phyloP scores from a whole-genome alignment of 2,113 vertebrate genomes.

The Carassius gibelio region DNA sequence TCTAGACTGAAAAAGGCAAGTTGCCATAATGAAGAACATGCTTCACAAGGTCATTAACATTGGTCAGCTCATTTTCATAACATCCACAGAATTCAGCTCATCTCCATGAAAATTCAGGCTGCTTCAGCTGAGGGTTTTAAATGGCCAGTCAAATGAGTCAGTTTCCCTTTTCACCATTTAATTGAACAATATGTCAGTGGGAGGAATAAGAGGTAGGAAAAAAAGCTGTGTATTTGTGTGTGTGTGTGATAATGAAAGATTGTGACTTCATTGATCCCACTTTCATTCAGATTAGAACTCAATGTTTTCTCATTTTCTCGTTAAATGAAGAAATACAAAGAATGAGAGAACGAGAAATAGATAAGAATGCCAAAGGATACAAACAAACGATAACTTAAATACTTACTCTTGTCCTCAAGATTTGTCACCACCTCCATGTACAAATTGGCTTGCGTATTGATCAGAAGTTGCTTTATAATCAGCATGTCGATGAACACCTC shows the following conservation, averaged over 20 bases:
- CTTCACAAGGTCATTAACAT: conserved; percentile 24
- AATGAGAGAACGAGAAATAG: conserved; percentile 49
- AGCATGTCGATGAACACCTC: conserved; percentile 63
- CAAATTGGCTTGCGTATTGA: conserved; percentile 70
- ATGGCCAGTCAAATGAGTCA: conserved; percentile 22
- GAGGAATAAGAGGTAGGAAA: background rate
- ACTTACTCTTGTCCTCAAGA: conserved; percentile 39
- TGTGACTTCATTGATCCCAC: conserved; percentile 66
- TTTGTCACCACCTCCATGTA: conserved; percentile 69
- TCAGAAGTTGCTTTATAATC: conserved; percentile 66
- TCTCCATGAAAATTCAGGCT: conserved; percentile 38
- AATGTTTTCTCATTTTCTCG: conserved; percentile 63
- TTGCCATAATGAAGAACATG: conserved; percentile 1
- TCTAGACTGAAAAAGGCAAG: no score
- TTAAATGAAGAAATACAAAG: conserved; percentile 49
- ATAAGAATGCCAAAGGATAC: background rate
- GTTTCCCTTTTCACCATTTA: conserved; percentile 20
- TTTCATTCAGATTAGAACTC: conserved; percentile 68
- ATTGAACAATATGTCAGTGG: conserved; percentile 21
- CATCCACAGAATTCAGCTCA: conserved; percentile 39
- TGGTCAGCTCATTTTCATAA: conserved; percentile 49
- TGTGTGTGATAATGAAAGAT: conserved; percentile 50
- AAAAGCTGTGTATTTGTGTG: conserved; percentile 8
- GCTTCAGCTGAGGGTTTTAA: background rate
- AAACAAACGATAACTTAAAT: conserved; percentile 37